Evolutionary conservation across 2,888 invertebrate species (phyloP).

Genomic region (Cryptus armator): DNA sequence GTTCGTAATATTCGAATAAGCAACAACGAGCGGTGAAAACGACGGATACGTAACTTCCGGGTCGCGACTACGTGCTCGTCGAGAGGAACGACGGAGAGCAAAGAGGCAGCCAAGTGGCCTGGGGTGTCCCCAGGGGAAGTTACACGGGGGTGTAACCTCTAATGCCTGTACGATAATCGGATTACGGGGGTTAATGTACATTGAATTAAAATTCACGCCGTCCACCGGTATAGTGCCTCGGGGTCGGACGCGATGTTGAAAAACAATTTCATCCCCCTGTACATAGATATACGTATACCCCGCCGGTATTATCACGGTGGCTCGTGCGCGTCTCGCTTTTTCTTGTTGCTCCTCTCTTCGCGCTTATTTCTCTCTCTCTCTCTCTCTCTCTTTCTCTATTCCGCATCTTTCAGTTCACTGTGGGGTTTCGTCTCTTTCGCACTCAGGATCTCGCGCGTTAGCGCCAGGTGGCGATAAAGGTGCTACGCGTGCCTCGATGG

Average conservation of each 20-base stretch:
- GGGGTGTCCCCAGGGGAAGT: slow-evolving; percentile 36
- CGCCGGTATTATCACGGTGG: slow-evolving; percentile 24
- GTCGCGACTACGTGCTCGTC: slow-evolving; percentile 36
- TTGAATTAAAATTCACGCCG: slow-evolving; percentile 77
- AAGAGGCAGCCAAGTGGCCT: slow-evolving; percentile 28
- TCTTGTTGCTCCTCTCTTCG: slow-evolving; percentile 10
- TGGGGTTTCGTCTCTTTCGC: neutral
- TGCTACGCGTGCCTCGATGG: slow-evolving; percentile 46
- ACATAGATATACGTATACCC: slow-evolving; percentile 15
- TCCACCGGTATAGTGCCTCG: slow-evolving; percentile 39
- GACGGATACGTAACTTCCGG: slow-evolving; percentile 48
- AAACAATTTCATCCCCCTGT: slow-evolving; percentile 59
- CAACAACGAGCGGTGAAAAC: slow-evolving; percentile 27
- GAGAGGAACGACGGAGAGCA: slow-evolving; percentile 10
- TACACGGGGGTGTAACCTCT: slow-evolving; percentile 55
- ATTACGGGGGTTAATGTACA: slow-evolving; percentile 75
- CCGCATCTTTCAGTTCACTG: neutral
- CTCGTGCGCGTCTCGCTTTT: neutral
- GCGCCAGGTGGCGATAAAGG: slow-evolving; percentile 57
- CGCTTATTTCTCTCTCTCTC: neutral
- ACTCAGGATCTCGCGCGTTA: slow-evolving; percentile 11
- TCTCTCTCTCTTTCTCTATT: neutral
- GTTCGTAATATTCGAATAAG: slow-evolving; percentile 41
- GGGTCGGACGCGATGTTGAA: slow-evolving; percentile 45
- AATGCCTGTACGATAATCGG: slow-evolving; percentile 73